These are phyloP conservation scores for Nasonovia ribisnigri DNA, from an alignment of 2,888 invertebrate species.

Conservation along the genomic window DNA sequence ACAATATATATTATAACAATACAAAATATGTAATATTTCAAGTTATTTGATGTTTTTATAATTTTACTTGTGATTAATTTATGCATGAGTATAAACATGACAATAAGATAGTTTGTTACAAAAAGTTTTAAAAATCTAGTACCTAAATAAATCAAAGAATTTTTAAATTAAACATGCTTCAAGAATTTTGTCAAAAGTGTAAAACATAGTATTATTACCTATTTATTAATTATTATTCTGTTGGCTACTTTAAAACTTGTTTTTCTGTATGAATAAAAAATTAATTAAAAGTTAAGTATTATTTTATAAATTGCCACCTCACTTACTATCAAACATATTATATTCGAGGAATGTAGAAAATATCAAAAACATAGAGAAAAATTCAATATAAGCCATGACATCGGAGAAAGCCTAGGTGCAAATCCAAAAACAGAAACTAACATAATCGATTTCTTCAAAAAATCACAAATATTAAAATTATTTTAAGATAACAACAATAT, in stretches of 20 bases:
- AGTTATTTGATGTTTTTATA: background rate
- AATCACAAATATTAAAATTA: too few species aligned
- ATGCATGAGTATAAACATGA: background rate
- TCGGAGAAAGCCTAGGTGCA: too few species aligned
- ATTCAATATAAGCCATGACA: too few species aligned
- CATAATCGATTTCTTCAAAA: too few species aligned
- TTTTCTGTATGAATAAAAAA: background rate
- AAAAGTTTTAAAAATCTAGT: background rate
- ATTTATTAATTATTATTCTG: background rate
- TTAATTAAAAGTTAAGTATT: background rate
- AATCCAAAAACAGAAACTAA: too few species aligned
- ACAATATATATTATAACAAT: background rate
- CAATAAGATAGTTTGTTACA: background rate
- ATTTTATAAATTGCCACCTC: background rate
- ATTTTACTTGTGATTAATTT: background rate
- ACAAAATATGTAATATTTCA: background rate
- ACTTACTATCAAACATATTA: too few species aligned
- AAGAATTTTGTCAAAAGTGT: too few species aligned
- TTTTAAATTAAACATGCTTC: background rate
- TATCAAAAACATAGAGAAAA: too few species aligned
- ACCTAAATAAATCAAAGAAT: background rate
- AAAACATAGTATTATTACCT: too few species aligned
- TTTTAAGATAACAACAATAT: too few species aligned
- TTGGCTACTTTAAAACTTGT: background rate
- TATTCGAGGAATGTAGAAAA: too few species aligned